These are phyloP conservation scores for Unio pictorum DNA, from an alignment of 2,888 invertebrate species.

Conservation along the genomic window DNA sequence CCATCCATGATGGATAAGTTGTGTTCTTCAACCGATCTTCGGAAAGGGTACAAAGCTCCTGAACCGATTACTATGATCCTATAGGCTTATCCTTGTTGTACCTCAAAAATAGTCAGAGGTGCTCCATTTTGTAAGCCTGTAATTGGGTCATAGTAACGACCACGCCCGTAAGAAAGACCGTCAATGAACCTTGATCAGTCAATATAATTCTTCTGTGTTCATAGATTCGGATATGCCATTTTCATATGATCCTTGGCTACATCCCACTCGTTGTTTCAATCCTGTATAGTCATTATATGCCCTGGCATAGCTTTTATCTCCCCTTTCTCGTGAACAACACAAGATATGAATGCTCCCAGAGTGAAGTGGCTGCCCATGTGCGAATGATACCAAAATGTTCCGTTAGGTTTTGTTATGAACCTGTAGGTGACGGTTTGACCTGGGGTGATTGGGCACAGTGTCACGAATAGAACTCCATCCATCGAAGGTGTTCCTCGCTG, in stretches of 20 bases:
- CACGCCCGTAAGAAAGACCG: conserved; percentile 32
- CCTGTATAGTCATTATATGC: conserved; percentile 44
- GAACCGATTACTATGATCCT: conserved; percentile 49
- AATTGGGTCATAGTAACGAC: conserved; percentile 31
- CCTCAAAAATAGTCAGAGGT: conserved; percentile 38
- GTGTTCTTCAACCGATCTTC: conserved; percentile 51
- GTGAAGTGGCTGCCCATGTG: conserved; percentile 37
- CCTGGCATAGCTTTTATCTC: conserved; percentile 10
- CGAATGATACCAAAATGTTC: conserved; percentile 8
- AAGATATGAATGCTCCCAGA: conserved; percentile 37
- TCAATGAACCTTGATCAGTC: conserved; percentile 24
- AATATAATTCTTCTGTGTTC: conserved; percentile 20
- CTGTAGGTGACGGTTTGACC: conserved; percentile 40
- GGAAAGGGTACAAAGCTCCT: conserved; percentile 45
- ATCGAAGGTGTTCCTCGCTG: conserved; percentile 45
- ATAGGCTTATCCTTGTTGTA: conserved; percentile 30
- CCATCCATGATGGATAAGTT: conserved; percentile 23
- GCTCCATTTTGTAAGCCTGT: conserved; percentile 32
- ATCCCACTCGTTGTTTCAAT: conserved; percentile 53
- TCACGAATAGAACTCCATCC: too few species aligned
- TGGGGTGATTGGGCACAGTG: conserved; percentile 15
- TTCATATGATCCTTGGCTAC: conserved; percentile 37
- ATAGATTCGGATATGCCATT: conserved; percentile 37
- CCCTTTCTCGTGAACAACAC: conserved; percentile 25
- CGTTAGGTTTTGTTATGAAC: conserved; percentile 22